These are phyloP conservation scores for Syngnathoides biaculeatus DNA, from an alignment of 2,113 vertebrate species.

Conservation along the genomic window DNA sequence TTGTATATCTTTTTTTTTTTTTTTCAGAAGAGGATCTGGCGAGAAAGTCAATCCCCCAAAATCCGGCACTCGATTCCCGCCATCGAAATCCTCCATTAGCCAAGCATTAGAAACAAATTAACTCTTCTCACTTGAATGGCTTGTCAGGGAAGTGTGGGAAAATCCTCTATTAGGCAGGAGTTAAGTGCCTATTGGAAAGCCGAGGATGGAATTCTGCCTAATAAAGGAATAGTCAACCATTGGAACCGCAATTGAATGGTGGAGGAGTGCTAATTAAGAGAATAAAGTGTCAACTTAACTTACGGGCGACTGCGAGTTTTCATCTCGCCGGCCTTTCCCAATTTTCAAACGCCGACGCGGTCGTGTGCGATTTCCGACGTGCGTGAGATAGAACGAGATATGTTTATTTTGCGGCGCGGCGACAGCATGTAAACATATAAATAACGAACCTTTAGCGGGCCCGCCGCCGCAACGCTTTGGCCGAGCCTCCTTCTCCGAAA, in stretches of 20 bases:
- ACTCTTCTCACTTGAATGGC: constrained; percentile 71
- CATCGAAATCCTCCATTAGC: constrained; percentile 73
- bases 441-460: constrained; percentile 45
- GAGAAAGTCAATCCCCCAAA: constrained; percentile 62
- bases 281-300: constrained; percentile 74
- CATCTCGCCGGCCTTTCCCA: constrained; percentile 36
- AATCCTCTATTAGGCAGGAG: constrained; percentile 76
- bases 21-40: constrained; percentile 47
- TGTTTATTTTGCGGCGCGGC: constrained; percentile 46
- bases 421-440: constrained; percentile 63
- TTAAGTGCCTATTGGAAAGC: constrained; percentile 76
- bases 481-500: constrained; percentile 49
- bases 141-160: constrained; percentile 75
- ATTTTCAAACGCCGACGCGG: constrained; percentile 41
- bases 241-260: constrained; percentile 70
- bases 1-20: constrained; percentile 42
- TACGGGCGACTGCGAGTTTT: constrained; percentile 58
- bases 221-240: constrained; percentile 75
- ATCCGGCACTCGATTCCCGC: constrained; percentile 62
- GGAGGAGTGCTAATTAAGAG: constrained; percentile 73
- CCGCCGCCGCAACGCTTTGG: constrained; percentile 38
- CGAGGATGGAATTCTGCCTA: constrained; percentile 74
- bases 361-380: constrained; percentile 30
- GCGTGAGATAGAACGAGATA: constrained; percentile 28
- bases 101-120: constrained; percentile 80